Evolutionary conservation across 2,888 invertebrate species (phyloP).

Genomic region (Parasteatoda lunata): DNA sequence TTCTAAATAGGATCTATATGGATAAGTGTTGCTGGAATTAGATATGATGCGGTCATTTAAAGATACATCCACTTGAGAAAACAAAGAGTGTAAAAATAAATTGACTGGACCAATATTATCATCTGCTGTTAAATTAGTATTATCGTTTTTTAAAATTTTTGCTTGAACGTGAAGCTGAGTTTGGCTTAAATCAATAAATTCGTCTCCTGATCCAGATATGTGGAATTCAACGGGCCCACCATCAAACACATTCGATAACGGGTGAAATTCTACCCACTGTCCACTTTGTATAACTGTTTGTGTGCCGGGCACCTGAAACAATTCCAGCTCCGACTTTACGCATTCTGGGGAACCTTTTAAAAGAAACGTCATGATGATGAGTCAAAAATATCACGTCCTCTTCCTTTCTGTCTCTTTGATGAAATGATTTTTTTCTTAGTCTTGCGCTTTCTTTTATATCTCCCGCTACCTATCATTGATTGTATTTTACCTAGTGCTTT

Average conservation of each 20-base stretch:
- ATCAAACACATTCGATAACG: conserved; percentile 44
- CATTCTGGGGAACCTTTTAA: conserved; percentile 50
- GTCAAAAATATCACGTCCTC: conserved; percentile 16
- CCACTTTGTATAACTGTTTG: conserved; percentile 36
- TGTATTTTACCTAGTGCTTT: conserved; percentile 9
- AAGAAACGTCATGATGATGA: conserved; percentile 11
- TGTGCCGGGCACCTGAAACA: conserved; percentile 39
- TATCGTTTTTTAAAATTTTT: conserved; percentile 42
- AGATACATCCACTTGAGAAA: conserved; percentile 38
- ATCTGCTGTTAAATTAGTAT: background rate
- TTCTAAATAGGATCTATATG: conserved; percentile 36
- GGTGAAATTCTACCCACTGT: conserved; percentile 50
- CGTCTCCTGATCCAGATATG: conserved; percentile 40
- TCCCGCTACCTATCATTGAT: conserved; percentile 28
- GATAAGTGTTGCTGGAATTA: conserved; percentile 39
- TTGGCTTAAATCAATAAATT: conserved; percentile 28
- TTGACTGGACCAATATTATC: conserved; percentile 21
- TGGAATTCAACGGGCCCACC: conserved; percentile 46
- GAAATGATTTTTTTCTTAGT: conserved; percentile 6
- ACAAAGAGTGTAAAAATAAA: conserved; percentile 42
- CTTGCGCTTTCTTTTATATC: conserved; percentile 43
- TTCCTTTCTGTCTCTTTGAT: background rate
- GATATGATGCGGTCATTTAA: conserved; percentile 28
- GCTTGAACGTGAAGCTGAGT: conserved; percentile 36
- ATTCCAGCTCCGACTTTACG: conserved; percentile 32